phyloP scores from a whole-genome alignment of 1,140 invertebrate species.

The Micrasema longulum region DNA sequence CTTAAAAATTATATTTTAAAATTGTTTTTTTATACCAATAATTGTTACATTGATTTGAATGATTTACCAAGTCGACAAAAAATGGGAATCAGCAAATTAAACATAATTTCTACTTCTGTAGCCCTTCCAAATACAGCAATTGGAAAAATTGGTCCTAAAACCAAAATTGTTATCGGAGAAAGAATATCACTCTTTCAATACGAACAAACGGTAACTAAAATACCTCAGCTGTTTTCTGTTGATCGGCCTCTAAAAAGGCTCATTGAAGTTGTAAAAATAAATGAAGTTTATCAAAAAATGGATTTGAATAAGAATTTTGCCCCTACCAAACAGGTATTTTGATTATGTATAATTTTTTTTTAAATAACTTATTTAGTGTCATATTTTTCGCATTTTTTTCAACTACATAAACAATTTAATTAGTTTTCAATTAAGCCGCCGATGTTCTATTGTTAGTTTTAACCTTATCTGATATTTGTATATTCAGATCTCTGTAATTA shows the following conservation, averaged over 20 bases:
- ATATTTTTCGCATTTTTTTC: too few relatives aligned
- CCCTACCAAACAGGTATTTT: constrained; percentile 48
- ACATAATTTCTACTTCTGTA: constrained; percentile 27
- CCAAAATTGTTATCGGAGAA: constrained; percentile 41
- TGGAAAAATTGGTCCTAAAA: constrained; percentile 37
- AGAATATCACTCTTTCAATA: constrained; percentile 38
- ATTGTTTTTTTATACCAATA: constrained; percentile 30
- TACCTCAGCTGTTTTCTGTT: constrained; percentile 36
- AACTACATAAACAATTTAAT: not conserved
- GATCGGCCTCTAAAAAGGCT: constrained; percentile 42
- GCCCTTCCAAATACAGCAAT: not conserved
- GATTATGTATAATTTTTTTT: too few relatives aligned
- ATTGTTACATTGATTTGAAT: constrained; percentile 32
- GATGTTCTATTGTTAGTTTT: too few relatives aligned
- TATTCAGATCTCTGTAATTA: too few relatives aligned
- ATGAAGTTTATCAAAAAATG: constrained; percentile 39
- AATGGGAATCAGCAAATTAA: constrained; percentile 43
- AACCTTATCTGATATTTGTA: too few relatives aligned
- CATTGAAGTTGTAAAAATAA: constrained; percentile 41
- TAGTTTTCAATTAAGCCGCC: not conserved
- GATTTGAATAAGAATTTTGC: constrained; percentile 17
- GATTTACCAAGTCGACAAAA: constrained; percentile 19
- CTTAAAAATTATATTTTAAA: constrained; percentile 46
- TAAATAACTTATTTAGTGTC: too few relatives aligned
- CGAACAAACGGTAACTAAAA: constrained; percentile 34